Conservation (phyloP, 1,140 invertebrate genomes). For the Sycophaga agraensis region DNA sequence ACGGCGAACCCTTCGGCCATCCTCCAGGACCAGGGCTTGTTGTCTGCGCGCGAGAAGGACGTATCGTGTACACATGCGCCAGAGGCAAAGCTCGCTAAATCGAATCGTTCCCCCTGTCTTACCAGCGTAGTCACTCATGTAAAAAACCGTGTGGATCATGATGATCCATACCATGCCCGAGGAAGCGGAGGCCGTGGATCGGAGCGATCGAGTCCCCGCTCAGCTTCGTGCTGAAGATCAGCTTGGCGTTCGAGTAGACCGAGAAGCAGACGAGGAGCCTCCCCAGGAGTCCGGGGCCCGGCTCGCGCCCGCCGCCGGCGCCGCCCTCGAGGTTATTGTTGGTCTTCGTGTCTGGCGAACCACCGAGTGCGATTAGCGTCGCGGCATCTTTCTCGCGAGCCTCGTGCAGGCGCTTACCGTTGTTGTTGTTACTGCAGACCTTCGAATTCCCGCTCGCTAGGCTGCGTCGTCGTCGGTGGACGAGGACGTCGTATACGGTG, state of each 20-base stretch:
- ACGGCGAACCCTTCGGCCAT: slow-evolving; percentile 40
- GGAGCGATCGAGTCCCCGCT: slow-evolving; percentile 35
- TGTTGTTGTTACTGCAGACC: slow-evolving; percentile 40
- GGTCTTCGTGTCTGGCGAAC: background rate
- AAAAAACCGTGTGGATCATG: slow-evolving; percentile 52
- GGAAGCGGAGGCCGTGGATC: slow-evolving; percentile 55
- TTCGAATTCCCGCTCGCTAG: slow-evolving; percentile 3
- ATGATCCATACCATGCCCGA: slow-evolving; percentile 59
- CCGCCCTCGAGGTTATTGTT: slow-evolving; percentile 21
- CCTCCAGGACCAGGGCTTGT: slow-evolving; percentile 40
- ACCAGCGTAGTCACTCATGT: slow-evolving; percentile 47
- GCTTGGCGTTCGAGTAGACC: slow-evolving; percentile 48
- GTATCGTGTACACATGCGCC: no score
- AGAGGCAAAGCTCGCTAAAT: no score
- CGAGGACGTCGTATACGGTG: slow-evolving; percentile 41
- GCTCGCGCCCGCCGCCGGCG: slow-evolving; percentile 25
- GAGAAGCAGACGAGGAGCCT: slow-evolving; percentile 49
- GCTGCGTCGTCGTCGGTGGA: slow-evolving; percentile 32
- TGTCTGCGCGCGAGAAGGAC: slow-evolving; percentile 39
- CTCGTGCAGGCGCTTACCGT: slow-evolving; percentile 10
- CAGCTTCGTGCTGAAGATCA: slow-evolving; percentile 43
- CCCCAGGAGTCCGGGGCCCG: background rate
- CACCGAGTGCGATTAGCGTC: no score
- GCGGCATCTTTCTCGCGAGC: no score
- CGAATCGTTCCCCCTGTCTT: no score